Percentiles rank a stretch among this genome's conserved stretches.
These are phyloP conservation scores for Folsomia manolachei DNA, from an alignment of 2,888 invertebrate genomes.

Conservation along the genomic window DNA sequence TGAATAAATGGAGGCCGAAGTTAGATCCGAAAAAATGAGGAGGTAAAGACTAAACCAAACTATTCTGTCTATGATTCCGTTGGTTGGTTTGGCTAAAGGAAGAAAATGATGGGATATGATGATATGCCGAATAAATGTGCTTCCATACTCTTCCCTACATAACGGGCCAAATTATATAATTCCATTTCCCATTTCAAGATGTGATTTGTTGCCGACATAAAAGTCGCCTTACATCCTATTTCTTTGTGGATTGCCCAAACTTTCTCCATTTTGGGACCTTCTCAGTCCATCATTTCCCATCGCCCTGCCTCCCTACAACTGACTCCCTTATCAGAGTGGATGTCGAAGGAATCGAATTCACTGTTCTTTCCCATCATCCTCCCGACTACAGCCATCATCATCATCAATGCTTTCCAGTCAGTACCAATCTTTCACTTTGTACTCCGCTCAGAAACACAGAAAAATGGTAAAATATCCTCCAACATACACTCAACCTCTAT, in stretches of 20 bases:
- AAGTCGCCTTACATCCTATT: slow-evolving; percentile 51
- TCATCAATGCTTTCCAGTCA: neutral
- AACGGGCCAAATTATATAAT: slow-evolving; percentile 51
- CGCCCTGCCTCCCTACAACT: neutral
- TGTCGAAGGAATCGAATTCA: slow-evolving; percentile 1
- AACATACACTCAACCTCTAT: neutral
- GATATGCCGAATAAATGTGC: slow-evolving; percentile 31
- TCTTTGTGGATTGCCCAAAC: slow-evolving; percentile 51
- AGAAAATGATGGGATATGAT: slow-evolving; percentile 49
- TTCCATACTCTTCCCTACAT: slow-evolving; percentile 41
- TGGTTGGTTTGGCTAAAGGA: neutral
- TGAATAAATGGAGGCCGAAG: too few relatives aligned
- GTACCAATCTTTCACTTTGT: neutral
- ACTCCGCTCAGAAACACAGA: too few relatives aligned
- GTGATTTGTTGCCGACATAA: slow-evolving; percentile 51
- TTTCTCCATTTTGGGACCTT: slow-evolving; percentile 51
- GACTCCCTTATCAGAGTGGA: neutral
- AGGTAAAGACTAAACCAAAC: too few relatives aligned
- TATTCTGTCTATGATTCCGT: slow-evolving; percentile 3
- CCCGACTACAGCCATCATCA: neutral
- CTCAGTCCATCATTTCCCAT: slow-evolving; percentile 50
- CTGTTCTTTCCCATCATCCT: neutral
- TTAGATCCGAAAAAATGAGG: too few relatives aligned
- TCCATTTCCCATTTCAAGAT: slow-evolving; percentile 51
- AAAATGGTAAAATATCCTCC: neutral